Conservation (phyloP, 1,140 invertebrate species). For the Eumaeus atala region DNA sequence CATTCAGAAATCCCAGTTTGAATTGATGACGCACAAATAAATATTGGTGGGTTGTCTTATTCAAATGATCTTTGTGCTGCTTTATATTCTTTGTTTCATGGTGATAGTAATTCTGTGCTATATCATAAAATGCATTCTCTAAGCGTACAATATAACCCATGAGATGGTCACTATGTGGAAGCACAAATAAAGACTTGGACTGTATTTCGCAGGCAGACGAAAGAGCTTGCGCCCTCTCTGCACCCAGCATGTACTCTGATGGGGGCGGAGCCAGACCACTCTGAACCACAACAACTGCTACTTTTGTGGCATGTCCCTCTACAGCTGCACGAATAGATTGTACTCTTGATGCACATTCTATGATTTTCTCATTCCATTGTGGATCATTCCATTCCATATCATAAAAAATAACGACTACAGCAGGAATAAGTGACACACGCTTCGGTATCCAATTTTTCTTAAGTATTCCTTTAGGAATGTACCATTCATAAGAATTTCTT, state of each 20-base stretch:
- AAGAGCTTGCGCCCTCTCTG: conserved; percentile 90
- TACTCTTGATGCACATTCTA: conserved; percentile 93
- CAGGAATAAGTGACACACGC: conserved; percentile 91
- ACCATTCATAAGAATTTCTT: conserved; percentile 95
- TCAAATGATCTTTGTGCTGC: conserved; percentile 91
- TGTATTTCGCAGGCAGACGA: conserved; percentile 94
- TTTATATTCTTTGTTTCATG: conserved; percentile 91
- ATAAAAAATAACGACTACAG: conserved; percentile 95
- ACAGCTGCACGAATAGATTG: conserved; percentile 81
- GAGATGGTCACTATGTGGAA: conserved; percentile 92
- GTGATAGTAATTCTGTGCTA: conserved; percentile 94
- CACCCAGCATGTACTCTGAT: conserved; percentile 89
- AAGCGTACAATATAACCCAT: conserved; percentile 83
- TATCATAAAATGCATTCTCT: conserved; percentile 94
- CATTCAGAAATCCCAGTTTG: conserved; percentile 97
- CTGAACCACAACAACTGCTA: conserved; percentile 93
- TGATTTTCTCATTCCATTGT: conserved; percentile 94
- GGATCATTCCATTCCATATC: conserved; percentile 98
- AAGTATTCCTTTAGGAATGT: conserved; percentile 96
- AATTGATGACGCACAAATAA: conserved; percentile 97
- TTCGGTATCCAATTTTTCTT: conserved; percentile 97
- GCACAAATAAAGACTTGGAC: conserved; percentile 92
- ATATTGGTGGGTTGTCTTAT: conserved; percentile 93
- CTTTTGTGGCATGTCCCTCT: conserved; percentile 87
- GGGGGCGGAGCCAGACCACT: conserved; percentile 83